phyloP scores from a whole-genome alignment of 2,113 vertebrate genomes.

The Heterotilapia buettikoferi region DNA sequence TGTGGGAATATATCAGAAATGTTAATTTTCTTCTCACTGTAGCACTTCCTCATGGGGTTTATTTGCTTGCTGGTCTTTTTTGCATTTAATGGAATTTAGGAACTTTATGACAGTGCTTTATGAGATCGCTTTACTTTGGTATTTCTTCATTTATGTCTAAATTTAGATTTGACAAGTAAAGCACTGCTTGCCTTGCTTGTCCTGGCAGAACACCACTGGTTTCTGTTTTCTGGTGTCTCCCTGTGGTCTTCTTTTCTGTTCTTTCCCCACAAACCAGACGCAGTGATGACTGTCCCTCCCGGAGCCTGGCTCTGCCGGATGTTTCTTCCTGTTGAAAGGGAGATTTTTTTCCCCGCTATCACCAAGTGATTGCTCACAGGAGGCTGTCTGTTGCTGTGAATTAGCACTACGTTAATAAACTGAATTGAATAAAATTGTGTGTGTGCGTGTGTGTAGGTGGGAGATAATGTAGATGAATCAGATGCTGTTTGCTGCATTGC shows the following conservation, averaged over 20 bases:
- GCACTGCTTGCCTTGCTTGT: background rate
- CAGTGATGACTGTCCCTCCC: background rate
- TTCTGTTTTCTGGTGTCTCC: background rate
- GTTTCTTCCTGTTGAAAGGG: background rate
- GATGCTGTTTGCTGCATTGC: slow-evolving; percentile 3
- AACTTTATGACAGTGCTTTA: background rate
- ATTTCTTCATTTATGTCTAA: background rate
- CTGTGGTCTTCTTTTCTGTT: background rate
- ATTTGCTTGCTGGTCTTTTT: background rate
- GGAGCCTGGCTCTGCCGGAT: background rate
- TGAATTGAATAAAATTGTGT: background rate
- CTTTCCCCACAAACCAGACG: background rate
- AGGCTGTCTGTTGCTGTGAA: background rate
- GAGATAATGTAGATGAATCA: background rate
- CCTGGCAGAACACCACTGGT: background rate
- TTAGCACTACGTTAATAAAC: background rate
- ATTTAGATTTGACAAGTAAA: background rate
- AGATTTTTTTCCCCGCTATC: background rate
- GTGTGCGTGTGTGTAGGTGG: background rate
- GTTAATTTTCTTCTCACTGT: background rate
- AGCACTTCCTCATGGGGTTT: background rate
- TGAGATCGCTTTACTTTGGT: background rate
- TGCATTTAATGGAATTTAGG: background rate
- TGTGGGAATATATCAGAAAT: background rate
- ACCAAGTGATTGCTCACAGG: background rate